Base-by-base conservation (phyloP, 2,888 invertebrate genomes). In the Pasiphila rectangulata region DNA sequence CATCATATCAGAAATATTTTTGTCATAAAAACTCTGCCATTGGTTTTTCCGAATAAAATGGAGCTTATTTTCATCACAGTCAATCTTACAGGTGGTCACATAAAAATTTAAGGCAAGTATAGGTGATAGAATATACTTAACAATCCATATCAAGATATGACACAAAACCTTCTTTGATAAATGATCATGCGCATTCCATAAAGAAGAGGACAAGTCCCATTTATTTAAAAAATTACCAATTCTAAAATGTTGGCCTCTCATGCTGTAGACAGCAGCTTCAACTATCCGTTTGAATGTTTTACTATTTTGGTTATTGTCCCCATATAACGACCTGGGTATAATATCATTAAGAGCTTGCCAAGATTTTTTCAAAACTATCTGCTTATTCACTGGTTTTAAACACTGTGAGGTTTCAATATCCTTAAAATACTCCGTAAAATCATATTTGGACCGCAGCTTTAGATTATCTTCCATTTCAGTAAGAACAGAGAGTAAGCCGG, bases 1-100 rank as follows among this genome's bases (percentile, higher is more conserved):
- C 15, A 81, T 43, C 75, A 88, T 74, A 41, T 70, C 67, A 5
- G 70, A 67, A 21, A 89, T 63, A 46, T 78, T 74, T 56, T 69
- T 78, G 39, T 88, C 84, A 63, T 80, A 85, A 57, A 79, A 84
- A 49, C 83, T 79, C 59, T 89, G 89, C 89, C 89, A 89, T 25
- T 82, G 67, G 34, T 66, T 57, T 69, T 84, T 88, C 71, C 75
- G 77, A 61, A 85, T 88, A 54, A 71, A 89, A 67, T 79, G 67
- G 19, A 89, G 69, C 62, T 82, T 85, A 53, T 84, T 77, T 62
- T 88, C 84, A 66, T 89, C 79, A 0, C 67, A 57, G 56, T 85
- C 79, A 6, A 82, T 53, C 71, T 85, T 86, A 35, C 80, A 79
- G 29, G 82, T 79, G 10, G 89, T 85, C 3, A 88, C 82, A 69